Evolutionary conservation across 1,140 invertebrate species (phyloP), one percentile per base, ranked within the genome.

Genomic region (Lepidurus packardi): DNA sequence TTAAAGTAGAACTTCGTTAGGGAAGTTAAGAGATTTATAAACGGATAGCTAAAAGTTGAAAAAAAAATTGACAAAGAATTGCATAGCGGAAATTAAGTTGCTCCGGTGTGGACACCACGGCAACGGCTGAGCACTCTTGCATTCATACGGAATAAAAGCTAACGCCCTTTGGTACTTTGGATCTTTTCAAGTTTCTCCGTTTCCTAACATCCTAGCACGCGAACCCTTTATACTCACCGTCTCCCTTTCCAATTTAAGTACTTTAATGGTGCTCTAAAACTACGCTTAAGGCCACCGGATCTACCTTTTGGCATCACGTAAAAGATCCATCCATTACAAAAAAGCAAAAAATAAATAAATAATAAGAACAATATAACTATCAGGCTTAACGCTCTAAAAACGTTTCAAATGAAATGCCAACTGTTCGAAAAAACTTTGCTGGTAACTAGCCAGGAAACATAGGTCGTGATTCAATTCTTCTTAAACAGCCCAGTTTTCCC

Each of bases 41-140:
- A n/a, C n/a, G 10, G 25, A 75, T 7, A 41, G 21, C 4, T 75
- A 11, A 21, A 16, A 16, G 7, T 44, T 16, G 6, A 77, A n/a
- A 5, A 21, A 45, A 42, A 25, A 25, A 1, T 77, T 43, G 24
- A 24, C 16, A 45, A 47, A 77, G 75, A 77, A n/a, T 76, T 45
- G 43, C 75, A 25, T 13, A 77, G 75, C 75, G 43, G 75, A 77
- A 43, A 77, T 65, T 65, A 65, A 65, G 53, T 5, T 16, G 53
- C 53, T 65, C 53, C 21, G 21, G 53, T 65, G 53, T n/a, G 53
- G 53, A 65, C 21, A n/a, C 53, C 21, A 65, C 53, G 21, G 53
- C 53, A 65, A 65, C 53, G 53, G 53, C 53, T 65, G 53, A 65
- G 53, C 53, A 65, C 53, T 65, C 53, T 65, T 65, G 53, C 53